phyloP scores from a whole-genome alignment of 2,888 invertebrate species.

The Boloria euphrosyne region DNA sequence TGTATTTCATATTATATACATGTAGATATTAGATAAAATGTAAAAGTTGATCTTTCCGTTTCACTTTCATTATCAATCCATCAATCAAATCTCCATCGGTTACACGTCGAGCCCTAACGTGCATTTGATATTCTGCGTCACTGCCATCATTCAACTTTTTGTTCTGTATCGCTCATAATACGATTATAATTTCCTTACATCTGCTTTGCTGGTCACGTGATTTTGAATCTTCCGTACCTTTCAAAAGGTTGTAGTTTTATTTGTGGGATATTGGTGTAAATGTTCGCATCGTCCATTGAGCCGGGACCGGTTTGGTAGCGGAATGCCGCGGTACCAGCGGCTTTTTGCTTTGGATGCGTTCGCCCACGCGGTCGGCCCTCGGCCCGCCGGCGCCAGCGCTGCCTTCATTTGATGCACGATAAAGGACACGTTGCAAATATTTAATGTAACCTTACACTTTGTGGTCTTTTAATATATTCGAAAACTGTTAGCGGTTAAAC shows the following conservation, averaged over 20 bases:
- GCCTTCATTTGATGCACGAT: slow-evolving; percentile 57
- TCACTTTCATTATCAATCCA: slow-evolving; percentile 54
- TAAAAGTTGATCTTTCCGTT: slow-evolving; percentile 31
- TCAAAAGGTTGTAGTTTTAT: slow-evolving; percentile 52
- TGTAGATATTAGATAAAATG: not conserved
- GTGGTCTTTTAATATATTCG: slow-evolving; percentile 20
- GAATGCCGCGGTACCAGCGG: slow-evolving; percentile 71
- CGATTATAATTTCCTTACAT: slow-evolving; percentile 66
- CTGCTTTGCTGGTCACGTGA: slow-evolving; percentile 36
- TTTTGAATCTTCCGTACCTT: slow-evolving; percentile 46
- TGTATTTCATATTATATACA: no score
- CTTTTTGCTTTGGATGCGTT: slow-evolving; percentile 70
- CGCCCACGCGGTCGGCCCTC: slow-evolving; percentile 63
- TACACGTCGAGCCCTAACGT: slow-evolving; percentile 52
- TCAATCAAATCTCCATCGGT: slow-evolving; percentile 56
- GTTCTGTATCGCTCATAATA: slow-evolving; percentile 67
- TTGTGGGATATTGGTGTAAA: slow-evolving; percentile 39
- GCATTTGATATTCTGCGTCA: slow-evolving; percentile 62
- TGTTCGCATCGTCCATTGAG: slow-evolving; percentile 69
- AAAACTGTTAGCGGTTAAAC: not conserved
- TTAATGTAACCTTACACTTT: slow-evolving; percentile 52
- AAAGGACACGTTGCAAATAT: slow-evolving; percentile 71
- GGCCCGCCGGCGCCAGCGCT: slow-evolving; percentile 56
- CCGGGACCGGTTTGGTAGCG: slow-evolving; percentile 70
- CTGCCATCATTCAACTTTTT: slow-evolving; percentile 70